Base-by-base conservation (phyloP, 2,888 invertebrate species). In the Slavum lentiscoides region DNA sequence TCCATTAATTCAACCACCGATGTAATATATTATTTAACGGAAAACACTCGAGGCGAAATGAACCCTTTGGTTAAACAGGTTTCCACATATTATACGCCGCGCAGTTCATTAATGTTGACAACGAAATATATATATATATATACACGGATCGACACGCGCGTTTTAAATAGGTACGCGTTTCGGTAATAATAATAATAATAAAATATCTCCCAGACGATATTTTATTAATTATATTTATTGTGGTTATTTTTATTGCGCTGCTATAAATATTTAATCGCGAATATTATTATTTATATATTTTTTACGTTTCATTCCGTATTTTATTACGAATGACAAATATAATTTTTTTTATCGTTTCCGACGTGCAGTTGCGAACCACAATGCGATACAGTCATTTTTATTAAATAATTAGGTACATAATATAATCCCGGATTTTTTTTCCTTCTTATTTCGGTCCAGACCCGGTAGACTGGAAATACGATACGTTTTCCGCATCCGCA, bases 71-170 rank as follows among this genome's bases (percentile, higher is more conserved):
- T 9, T 9, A 58, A 75, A 67, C 67, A 15, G 55, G 64, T 74
- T 74, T 74, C 13, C 30, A 23, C 49, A 11, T 49, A 49, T 11
- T 30, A 30, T 30, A 30, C 30, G 30, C 30, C 30, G 30, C 30
- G 37, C 30, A 23, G 23, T 66, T 66, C 66, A 21, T 67, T 67
- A 75, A 55, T 61, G 58, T 67, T 67, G 67, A 75, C 75, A 67
- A 67, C 67, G 58, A 75, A 75, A 75, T 67, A 75, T 75, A n/a
- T n/a, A n/a, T n/a, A n/a, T n/a, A n/a, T n/a, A n/a, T 67, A 75
- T 43, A 30, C 4, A 30, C 30, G 30, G 23, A 30, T 19, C 6
- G 67, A 23, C 75, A 2, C 37, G 53, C 37, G 21, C 13, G 74
- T 74, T 64, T 74, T 8, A 8, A 53, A 68, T 62, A 62, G 3